Conservation (phyloP, 2,113 vertebrate genomes). For the Sturnus vulgaris region DNA sequence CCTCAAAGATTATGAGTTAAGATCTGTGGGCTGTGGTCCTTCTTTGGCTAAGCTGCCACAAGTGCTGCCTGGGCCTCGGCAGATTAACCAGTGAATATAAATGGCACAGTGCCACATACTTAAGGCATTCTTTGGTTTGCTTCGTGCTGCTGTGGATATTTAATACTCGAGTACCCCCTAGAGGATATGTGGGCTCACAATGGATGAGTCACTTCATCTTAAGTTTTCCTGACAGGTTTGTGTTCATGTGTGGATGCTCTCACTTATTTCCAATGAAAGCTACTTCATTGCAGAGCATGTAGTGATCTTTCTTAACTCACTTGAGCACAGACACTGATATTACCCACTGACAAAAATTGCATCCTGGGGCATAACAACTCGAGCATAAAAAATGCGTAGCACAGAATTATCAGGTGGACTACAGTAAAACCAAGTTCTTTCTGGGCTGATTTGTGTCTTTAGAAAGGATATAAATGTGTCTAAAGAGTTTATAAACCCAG, state of each 20-base stretch:
- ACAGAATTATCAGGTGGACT: background rate
- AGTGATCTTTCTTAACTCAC: background rate
- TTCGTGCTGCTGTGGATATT: background rate
- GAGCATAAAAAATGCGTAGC: background rate
- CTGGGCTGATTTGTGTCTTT: background rate
- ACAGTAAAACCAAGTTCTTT: background rate
- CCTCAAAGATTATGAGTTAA: background rate
- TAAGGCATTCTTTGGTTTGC: background rate
- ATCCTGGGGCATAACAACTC: background rate
- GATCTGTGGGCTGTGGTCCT: background rate
- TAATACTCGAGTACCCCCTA: conserved; percentile 43
- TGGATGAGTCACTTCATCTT: background rate
- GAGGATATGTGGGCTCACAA: background rate
- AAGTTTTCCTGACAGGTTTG: background rate
- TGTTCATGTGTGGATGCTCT: rapidly evolving
- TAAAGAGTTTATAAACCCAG: background rate
- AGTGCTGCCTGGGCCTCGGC: background rate
- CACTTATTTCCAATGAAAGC: background rate
- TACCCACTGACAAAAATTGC: background rate
- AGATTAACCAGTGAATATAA: background rate
- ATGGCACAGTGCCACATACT: background rate
- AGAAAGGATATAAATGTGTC: background rate
- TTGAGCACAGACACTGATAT: background rate
- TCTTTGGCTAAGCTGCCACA: background rate
- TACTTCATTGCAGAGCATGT: background rate